Conservation (phyloP, 2,888 invertebrate species). For the Heliconius sara region DNA sequence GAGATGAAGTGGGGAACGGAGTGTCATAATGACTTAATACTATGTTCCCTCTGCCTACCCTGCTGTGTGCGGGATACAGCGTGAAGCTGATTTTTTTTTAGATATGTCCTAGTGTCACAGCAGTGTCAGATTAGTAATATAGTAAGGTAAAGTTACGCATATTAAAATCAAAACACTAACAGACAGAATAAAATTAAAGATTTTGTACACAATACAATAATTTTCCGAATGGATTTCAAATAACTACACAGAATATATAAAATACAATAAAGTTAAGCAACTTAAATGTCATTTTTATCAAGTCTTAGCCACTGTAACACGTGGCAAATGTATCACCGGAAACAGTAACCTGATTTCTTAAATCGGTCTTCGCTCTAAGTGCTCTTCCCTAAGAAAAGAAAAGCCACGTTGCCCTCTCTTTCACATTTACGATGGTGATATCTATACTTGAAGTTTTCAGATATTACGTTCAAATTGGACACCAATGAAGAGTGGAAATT, state of each 20-base stretch:
- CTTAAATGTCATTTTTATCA: neutral
- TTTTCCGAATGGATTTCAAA: neutral
- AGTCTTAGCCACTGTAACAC: constrained; percentile 44
- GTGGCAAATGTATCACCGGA: constrained; percentile 50
- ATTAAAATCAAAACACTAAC: too few relatives aligned
- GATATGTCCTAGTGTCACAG: too few relatives aligned
- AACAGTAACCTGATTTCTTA: constrained; percentile 77
- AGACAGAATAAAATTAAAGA: too few relatives aligned
- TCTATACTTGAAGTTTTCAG: constrained; percentile 36
- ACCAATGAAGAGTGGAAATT: neutral
- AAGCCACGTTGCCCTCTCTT: constrained; percentile 56
- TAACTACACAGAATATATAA: neutral
- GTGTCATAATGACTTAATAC: too few relatives aligned
- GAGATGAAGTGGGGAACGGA: too few relatives aligned
- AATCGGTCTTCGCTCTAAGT: constrained; percentile 75
- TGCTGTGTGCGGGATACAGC: too few relatives aligned
- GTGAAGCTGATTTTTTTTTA: too few relatives aligned
- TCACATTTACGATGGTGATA: constrained; percentile 62
- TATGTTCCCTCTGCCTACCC: too few relatives aligned
- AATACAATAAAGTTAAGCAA: neutral
- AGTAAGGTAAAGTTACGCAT: too few relatives aligned
- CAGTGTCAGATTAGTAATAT: too few relatives aligned
- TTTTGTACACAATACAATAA: neutral
- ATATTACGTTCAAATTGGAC: neutral
- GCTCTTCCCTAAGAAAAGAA: constrained; percentile 62